phyloP scores from a whole-genome alignment of 2,113 vertebrate genomes.

The Erythrolamprus reginae region DNA sequence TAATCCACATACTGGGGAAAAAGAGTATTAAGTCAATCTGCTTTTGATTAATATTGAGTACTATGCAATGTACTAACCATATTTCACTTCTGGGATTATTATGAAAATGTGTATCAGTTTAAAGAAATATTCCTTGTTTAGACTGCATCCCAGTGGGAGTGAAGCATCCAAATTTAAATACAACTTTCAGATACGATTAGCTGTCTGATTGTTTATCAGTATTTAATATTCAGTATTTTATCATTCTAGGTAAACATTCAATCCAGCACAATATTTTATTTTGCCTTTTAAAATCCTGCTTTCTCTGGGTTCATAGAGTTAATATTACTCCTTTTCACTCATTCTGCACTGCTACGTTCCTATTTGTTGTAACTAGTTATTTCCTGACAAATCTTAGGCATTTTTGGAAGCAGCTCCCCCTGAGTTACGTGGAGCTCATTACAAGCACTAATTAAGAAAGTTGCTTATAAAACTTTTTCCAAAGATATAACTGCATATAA shows the following conservation, averaged over 20 bases:
- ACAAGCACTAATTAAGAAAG: background rate
- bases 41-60: background rate
- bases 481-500: background rate
- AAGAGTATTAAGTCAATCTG: background rate
- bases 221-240: background rate
- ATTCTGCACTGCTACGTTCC: background rate
- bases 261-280: background rate
- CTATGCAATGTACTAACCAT: background rate
- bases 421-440: background rate
- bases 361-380: background rate
- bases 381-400: background rate
- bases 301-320: background rate
- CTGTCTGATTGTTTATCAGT: background rate
- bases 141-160: background rate
- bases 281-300: background rate
- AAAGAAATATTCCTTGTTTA: background rate
- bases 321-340: background rate
- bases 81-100: conserved; percentile 6
- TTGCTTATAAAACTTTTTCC: background rate
- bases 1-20: background rate
- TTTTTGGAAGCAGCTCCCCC: background rate
- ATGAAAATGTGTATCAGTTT: background rate
- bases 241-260: background rate
- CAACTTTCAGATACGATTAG: background rate
- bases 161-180: background rate